phyloP scores from a whole-genome alignment of 2,113 vertebrate species.

The Diglossa brunneiventris region DNA sequence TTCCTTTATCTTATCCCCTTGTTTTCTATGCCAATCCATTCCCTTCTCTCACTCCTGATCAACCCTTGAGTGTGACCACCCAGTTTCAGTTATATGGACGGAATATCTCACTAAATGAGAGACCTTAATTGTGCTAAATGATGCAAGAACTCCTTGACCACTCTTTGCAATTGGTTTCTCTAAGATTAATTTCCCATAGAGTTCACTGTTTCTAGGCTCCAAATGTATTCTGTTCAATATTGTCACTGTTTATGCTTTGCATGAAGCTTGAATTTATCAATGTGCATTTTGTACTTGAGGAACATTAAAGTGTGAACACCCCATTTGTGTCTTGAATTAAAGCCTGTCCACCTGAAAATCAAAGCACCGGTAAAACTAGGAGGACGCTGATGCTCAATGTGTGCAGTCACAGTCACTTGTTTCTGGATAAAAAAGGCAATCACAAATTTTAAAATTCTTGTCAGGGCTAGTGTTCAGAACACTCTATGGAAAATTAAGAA shows the following conservation, averaged over 20 bases:
- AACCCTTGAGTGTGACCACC: not conserved
- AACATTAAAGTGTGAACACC: not conserved
- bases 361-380: not conserved
- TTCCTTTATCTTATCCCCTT: not conserved
- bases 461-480: not conserved
- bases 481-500: not conserved
- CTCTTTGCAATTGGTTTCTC: not conserved
- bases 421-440: not conserved
- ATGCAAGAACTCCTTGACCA: not conserved
- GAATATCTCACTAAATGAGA: not conserved
- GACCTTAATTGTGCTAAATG: not conserved
- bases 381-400: not conserved
- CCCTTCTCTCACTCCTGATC: not conserved
- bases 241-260: slow-evolving; percentile 2
- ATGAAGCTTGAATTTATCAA: not conserved
- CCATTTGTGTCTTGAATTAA: not conserved
- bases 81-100: slow-evolving; percentile 38
- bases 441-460: not conserved
- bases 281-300: not conserved
- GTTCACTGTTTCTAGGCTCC: not conserved
- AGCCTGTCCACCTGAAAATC: not conserved
- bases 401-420: not conserved
- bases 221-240: not conserved
- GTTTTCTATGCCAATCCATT: not conserved
- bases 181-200: not conserved